Base-by-base conservation (phyloP, 2,797 vertebrate species). In the Cynodonichthys magdalenae region DNA sequence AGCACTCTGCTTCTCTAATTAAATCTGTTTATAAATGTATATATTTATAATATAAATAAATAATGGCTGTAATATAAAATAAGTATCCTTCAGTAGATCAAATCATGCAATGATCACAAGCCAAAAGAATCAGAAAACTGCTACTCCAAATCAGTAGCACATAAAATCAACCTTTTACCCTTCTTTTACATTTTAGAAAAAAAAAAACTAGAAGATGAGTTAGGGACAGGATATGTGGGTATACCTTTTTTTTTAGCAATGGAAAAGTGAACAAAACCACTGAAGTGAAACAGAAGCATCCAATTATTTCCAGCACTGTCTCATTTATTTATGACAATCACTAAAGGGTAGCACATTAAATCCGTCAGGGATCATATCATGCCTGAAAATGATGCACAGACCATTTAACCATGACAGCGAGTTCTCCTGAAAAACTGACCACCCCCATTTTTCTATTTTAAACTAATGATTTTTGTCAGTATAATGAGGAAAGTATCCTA, bases 311-410 rank as follows among this genome's bases (percentile, higher is more conserved):
- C 49, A 29, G 14, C 49, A 29, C 15, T 17, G 49, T n/a, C 24
- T 51, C 49, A 51, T 51, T 51, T 28, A 51, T 51, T n/a, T 29
- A 51, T 51, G 24, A 51, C 49, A n/a, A 29, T 29, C 46, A 47
- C 46, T 11, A 47, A 20, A n/a, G 46, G 46, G 46, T 12, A 20
- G 15, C 49, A 29, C 49, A 29, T 51, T 29, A 29, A 51, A 29
- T 29, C 27, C 17, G 6, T 28, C 49, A 20, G 46, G 46, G 10
- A 20, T 20, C 17, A 15, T 51, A 28, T 51, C 2, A 5, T 51
- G 15, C 15, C 49, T 24, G 15, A 28, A 51, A 51, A 51, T 51
- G 24, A 51, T 28, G 15, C 49, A 50, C 20, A 51, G 49, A 29
- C 49, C 49, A 17, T 51, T 51, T 51, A 28, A 51, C 46, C 49